phyloP scores from a whole-genome alignment of 2,888 invertebrate species.

The Notodonta dromedarius region DNA sequence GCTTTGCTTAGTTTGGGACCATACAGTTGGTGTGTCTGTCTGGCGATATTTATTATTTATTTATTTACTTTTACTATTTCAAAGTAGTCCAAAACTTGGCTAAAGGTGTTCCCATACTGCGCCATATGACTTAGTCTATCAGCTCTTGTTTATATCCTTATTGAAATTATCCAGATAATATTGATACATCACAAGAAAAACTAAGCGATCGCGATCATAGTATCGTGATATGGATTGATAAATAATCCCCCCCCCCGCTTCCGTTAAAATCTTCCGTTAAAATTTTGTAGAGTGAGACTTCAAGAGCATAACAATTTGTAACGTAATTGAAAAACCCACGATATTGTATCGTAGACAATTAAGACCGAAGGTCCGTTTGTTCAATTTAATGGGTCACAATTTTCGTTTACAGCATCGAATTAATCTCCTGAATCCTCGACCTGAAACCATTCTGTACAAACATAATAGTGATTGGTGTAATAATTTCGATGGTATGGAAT shows the following conservation, averaged over 20 bases:
- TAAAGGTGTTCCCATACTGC: too few relatives aligned
- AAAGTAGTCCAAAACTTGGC: too few relatives aligned
- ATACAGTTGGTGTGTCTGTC: too few relatives aligned
- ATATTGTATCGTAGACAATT: conserved; percentile 18
- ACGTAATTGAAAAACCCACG: conserved; percentile 3
- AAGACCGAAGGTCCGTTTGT: conserved; percentile 31
- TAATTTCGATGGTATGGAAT: not conserved
- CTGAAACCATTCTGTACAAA: not conserved
- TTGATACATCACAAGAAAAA: too few relatives aligned
- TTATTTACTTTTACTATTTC: too few relatives aligned
- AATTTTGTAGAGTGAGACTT: not conserved
- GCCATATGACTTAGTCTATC: too few relatives aligned
- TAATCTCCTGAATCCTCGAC: conserved; percentile 4
- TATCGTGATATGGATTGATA: too few relatives aligned
- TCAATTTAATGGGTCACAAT: conserved; percentile 25
- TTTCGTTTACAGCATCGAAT: conserved; percentile 10
- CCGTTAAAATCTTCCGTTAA: not conserved
- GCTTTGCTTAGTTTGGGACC: too few relatives aligned
- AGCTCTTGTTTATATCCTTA: too few relatives aligned
- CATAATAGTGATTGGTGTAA: not conserved
- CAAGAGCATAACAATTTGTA: not conserved
- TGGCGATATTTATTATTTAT: too few relatives aligned
- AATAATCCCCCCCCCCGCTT: not conserved
- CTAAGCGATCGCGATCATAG: too few relatives aligned
- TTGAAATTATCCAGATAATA: too few relatives aligned